Conservation (phyloP, 1,140 invertebrate species). For the Macrotrachela quadricornifera region DNA sequence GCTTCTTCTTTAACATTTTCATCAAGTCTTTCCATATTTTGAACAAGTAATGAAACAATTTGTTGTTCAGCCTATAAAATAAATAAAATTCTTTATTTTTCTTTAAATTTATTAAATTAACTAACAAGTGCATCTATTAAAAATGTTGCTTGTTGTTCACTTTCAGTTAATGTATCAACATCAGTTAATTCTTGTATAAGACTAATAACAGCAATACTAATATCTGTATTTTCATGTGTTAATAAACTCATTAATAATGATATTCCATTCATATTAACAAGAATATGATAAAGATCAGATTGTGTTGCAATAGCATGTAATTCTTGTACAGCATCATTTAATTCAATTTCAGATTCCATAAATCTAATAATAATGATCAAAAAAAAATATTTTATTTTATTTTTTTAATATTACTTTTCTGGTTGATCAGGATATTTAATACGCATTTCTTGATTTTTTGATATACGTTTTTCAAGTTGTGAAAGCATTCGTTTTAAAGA, state of each 20-base stretch:
- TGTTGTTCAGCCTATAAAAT: conserved; percentile 48
- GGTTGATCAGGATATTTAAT: conserved; percentile 93
- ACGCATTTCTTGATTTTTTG: conserved; percentile 89
- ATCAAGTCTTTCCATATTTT: conserved; percentile 77
- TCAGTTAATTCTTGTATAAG: conserved; percentile 74
- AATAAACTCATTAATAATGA: conserved; percentile 74
- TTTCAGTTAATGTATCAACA: conserved; percentile 74
- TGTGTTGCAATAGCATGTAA: conserved; percentile 79
- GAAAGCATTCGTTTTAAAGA: conserved; percentile 66
- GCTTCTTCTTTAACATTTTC: conserved; percentile 78
- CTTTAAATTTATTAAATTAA: conserved; percentile 6
- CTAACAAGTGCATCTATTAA: conserved; percentile 34
- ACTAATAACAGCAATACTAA: conserved; percentile 32
- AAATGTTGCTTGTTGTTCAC: conserved; percentile 32
- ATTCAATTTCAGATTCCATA: conserved; percentile 92
- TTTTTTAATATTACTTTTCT: conserved; percentile 44
- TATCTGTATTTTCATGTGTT: conserved; percentile 73
- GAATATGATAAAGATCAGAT: conserved; percentile 71
- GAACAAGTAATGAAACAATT: conserved; percentile 65
- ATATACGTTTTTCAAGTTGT: conserved; percentile 68
- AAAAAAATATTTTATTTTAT: background rate
- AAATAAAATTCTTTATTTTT: conserved; percentile 40
- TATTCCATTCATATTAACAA: conserved; percentile 67
- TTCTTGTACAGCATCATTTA: conserved; percentile 70
- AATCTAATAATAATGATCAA: conserved; percentile 41